Conservation (phyloP, 2,888 invertebrate species). For the Chrysina gloriosa region DNA sequence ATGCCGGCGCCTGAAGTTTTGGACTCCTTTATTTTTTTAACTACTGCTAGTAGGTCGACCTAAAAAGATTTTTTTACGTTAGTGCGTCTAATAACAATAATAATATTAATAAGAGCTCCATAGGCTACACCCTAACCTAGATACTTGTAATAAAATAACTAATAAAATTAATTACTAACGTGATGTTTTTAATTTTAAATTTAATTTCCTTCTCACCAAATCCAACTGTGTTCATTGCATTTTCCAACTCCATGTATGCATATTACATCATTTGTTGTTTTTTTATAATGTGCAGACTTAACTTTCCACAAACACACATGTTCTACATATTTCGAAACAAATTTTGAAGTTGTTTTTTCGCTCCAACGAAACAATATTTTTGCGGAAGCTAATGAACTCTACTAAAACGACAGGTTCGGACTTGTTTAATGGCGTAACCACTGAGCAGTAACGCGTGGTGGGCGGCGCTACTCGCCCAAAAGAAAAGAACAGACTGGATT, state of each 20-base stretch:
- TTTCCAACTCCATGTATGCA: not conserved
- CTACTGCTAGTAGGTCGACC: not conserved
- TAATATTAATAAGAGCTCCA: not conserved
- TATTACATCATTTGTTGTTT: not conserved
- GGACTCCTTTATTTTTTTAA: no score
- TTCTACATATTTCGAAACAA: not conserved
- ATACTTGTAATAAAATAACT: not conserved
- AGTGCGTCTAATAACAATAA: not conserved
- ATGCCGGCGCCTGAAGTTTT: no score
- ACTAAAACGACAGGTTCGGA: conserved; percentile 33
- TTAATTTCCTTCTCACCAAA: conserved; percentile 10
- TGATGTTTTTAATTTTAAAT: conserved; percentile 13
- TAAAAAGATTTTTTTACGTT: not conserved
- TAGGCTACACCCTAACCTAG: not conserved
- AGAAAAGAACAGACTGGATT: conserved; percentile 39
- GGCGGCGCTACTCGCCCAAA: conserved; percentile 6
- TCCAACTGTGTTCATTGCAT: not conserved
- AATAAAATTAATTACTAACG: not conserved
- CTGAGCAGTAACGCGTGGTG: conserved; percentile 8
- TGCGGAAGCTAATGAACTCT: conserved; percentile 7
- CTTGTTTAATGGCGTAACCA: conserved; percentile 5
- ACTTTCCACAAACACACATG: no score
- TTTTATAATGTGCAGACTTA: not conserved
- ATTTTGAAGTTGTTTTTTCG: not conserved
- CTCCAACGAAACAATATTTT: conserved; percentile 1